These are phyloP conservation scores for Melanocharis versteri DNA, from an alignment of 2,113 vertebrate species.

Conservation along the genomic window DNA sequence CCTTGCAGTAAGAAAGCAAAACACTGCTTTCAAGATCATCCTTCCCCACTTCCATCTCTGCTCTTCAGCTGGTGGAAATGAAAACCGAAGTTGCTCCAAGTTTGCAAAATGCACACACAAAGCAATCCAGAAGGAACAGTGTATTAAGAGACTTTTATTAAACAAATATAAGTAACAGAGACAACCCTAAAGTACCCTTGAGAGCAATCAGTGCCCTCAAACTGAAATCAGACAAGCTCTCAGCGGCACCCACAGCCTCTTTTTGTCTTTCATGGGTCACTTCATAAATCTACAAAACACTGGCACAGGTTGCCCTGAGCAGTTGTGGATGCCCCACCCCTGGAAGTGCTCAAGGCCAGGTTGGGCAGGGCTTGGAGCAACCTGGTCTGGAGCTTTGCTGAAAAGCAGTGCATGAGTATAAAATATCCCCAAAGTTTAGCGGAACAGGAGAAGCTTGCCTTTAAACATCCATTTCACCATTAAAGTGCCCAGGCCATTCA, in stretches of 20 bases:
- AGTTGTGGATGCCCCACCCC: neutral
- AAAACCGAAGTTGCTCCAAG: neutral
- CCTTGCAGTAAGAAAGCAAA: neutral
- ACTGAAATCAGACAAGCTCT: neutral
- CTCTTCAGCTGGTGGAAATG: neutral
- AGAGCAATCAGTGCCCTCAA: neutral
- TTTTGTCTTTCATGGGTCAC: neutral
- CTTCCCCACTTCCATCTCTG: neutral
- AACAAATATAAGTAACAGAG: neutral
- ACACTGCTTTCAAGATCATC: neutral
- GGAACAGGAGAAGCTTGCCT: neutral
- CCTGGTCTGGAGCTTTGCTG: neutral
- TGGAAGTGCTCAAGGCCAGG: neutral
- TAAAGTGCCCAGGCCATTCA: neutral
- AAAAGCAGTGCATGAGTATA: neutral
- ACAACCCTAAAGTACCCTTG: neutral
- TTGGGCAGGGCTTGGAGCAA: neutral
- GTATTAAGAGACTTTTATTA: neutral
- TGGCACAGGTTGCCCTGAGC: neutral
- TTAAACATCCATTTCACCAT: neutral
- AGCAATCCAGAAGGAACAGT: neutral
- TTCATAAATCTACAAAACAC: neutral
- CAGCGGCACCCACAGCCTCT: neutral
- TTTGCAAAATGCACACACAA: neutral
- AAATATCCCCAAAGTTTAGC: neutral